Base-by-base conservation (phyloP, 1,140 invertebrate species). In the Caenorhabditis inopinata region DNA sequence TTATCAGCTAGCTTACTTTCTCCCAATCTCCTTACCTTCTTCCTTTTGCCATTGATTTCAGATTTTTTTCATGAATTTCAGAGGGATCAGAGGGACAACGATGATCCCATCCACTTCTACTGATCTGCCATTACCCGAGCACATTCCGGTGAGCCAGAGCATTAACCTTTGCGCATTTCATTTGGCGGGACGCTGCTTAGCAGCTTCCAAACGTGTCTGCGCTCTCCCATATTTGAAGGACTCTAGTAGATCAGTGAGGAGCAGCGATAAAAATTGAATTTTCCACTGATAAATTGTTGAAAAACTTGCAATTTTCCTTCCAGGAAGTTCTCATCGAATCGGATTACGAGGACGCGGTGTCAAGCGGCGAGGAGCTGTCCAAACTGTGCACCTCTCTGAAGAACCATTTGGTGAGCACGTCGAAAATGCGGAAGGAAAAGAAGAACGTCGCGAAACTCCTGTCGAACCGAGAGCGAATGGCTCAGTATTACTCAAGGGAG, bases 261-360 rank as follows among this genome's bases (percentile, higher is more conserved):
- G n/a, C n/a, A n/a, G n/a, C n/a, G n/a, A n/a, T n/a, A n/a, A n/a
- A n/a, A n/a, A n/a, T n/a, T n/a, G n/a, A n/a, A n/a, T n/a, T n/a
- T 42, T 42, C 14, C 38, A 42, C 38, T 5, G 14, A 42, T 7
- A 42, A 42, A n/a, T n/a, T n/a, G n/a, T 42, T 42, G 5, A 42
- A 42, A 42, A 42, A 42, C 38, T 42, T 42, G 6, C 38, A 42
- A 42, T 42, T 14, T 42, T 14, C 38, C 38, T 58, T 58, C 27
- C 25, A 68, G 58, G 32, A 38, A 68, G 32, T 68, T 2, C n/a
- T 21, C 4, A 21, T 68, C 6, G 58, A 38, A 9, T 68, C 58
- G 1, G 58, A 68, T n/a, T 68, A 68, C 58, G 58, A 68, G 32
- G 58, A 68, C 58, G 58, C 58, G 3, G 32, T 68, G n/a, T 68